Conservation (phyloP, 2,888 invertebrate genomes). For the Drosophila lutescens region DNA sequence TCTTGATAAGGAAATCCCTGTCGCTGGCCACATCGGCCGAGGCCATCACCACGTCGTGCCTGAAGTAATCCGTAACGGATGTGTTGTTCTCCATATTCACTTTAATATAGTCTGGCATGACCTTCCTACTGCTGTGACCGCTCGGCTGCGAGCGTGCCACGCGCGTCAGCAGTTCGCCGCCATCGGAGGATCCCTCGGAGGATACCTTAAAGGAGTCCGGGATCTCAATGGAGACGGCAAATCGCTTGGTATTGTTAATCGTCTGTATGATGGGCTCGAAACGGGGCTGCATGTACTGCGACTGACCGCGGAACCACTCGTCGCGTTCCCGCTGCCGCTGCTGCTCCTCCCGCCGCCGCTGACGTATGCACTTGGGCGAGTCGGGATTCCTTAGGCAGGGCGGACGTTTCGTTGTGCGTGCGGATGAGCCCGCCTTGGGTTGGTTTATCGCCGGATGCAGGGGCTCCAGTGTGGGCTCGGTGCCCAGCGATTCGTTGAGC, state of each 20-base stretch:
- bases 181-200: background rate
- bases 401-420: conserved; percentile 1
- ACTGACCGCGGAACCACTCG: conserved; percentile 6
- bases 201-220: conserved; percentile 4
- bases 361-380: conserved; percentile 2
- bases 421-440: background rate
- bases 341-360: conserved; percentile 6
- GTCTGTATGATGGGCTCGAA: conserved; percentile 7
- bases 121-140: too few species aligned
- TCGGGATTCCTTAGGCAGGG: background rate
- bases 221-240: conserved; percentile 3
- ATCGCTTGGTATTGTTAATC: background rate
- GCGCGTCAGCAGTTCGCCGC: background rate
- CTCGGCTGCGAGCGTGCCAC: conserved; percentile 1
- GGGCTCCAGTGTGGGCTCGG: background rate
- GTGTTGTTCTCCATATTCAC: conserved; percentile 1
- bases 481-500: background rate
- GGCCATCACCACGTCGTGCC: conserved; percentile 5
- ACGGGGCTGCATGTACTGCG: conserved; percentile 1
- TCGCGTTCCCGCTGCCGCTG: conserved; percentile 6
- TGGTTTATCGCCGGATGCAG: background rate
- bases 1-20: conserved; percentile 6
- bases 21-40: conserved; percentile 1
- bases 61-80: conserved; percentile 8
- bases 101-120: background rate